Evolutionary conservation across 2,888 invertebrate genomes (phyloP).

Genomic region (Pandemis corylana): DNA sequence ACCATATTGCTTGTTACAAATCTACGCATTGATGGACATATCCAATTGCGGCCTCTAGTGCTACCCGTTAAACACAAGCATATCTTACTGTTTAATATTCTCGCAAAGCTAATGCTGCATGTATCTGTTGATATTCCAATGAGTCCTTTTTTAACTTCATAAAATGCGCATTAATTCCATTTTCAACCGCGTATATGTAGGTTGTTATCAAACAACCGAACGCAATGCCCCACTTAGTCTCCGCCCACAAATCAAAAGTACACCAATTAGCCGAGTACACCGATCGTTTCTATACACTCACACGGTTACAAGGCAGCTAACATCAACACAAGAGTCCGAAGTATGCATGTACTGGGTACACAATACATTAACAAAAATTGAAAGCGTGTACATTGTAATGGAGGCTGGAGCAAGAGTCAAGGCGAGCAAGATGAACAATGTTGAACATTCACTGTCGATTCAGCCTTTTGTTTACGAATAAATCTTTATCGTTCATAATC

Average conservation of each 20-base stretch:
- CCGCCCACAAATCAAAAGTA: slow-evolving; percentile 1
- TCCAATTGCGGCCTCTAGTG: too few species aligned
- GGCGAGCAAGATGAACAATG: slow-evolving; percentile 23
- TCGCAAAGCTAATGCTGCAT: too few species aligned
- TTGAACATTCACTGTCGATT: slow-evolving; percentile 18
- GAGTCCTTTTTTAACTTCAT: too few species aligned
- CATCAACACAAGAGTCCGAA: not conserved
- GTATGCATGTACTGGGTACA: not conserved
- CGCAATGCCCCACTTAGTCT: slow-evolving; percentile 7
- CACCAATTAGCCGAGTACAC: not conserved
- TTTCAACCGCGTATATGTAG: not conserved
- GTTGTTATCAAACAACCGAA: slow-evolving; percentile 11
- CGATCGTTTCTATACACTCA: not conserved
- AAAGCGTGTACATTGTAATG: slow-evolving; percentile 1
- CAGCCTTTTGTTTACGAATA: not conserved
- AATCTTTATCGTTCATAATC: not conserved
- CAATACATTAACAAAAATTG: not conserved
- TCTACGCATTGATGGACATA: too few species aligned
- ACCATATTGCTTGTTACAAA: too few species aligned
- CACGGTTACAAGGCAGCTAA: not conserved
- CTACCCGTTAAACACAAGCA: too few species aligned
- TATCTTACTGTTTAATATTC: too few species aligned
- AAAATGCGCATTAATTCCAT: not conserved
- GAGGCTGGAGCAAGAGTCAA: slow-evolving; percentile 15
- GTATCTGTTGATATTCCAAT: too few species aligned